Evolutionary conservation across 2,113 vertebrate genomes (phyloP), one percentile per base, ranked within the genome.

Genomic region (Centropristis striata): DNA sequence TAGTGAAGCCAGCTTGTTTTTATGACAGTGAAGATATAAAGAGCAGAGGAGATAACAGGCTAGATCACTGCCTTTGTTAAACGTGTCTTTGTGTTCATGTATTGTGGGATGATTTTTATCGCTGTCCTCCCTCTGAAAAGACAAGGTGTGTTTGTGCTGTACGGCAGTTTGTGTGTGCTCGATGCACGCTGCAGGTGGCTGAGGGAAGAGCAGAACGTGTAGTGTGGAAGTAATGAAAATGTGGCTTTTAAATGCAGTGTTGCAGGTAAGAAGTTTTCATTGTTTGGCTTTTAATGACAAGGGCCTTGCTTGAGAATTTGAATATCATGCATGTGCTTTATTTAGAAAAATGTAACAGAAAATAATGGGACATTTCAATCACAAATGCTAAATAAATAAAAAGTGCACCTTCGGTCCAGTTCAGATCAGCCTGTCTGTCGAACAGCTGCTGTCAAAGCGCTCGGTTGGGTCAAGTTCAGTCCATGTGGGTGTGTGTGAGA

Each of bases 101-200:
- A 73, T 90, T 83, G 83, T 80, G 81, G 85, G 86, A 68, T 85
- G 86, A 89, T 92, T 89, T 91, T 92, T 88, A 93, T 92, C 93
- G 73, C 77, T 20, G 61, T 64, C 71, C 84, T 86, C 66, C 57
- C 84, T 59, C 50, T 94, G 70, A 89, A 94, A 89, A 93, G 89
- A 85, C 85, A 81, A 85, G 88, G 78, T 92, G 86, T 90, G 90
- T 86, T 90, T 91, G 83, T 72, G 60, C 78, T 83, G 70, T 46
- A 75, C 20, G 46, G 50, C 89, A 91, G 87, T 91, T 83, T 83
- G 75, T 80, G 57, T 69, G n/a, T 68, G 80, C 65, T 73, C 60
- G 7, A 75, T 72, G 84, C 67, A 64, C 76, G 50, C 82, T 81
- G 79, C 86, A 90, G 92, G 86, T 86, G 83, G 70, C 84, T 77